Percentiles rank a stretch among this genome's conserved stretches.
Conservation (phyloP, 2,113 vertebrate genomes). For the Neolamprologus variostigma region DNA sequence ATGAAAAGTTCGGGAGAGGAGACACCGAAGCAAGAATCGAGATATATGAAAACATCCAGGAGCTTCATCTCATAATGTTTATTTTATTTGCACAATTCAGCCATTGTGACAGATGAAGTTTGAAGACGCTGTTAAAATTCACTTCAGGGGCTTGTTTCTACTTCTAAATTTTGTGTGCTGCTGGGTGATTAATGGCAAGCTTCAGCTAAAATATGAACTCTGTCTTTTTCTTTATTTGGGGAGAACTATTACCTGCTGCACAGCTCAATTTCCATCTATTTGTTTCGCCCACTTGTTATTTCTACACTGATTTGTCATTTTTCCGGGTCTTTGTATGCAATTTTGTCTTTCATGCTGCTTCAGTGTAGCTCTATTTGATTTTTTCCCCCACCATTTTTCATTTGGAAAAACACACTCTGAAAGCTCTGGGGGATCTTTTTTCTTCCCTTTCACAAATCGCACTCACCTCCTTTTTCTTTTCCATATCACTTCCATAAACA, state of each 20-base stretch:
- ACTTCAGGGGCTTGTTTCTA: not conserved
- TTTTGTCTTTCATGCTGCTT: not conserved
- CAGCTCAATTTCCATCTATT: not conserved
- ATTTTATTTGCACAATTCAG: not conserved
- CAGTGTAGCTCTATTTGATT: accelerated
- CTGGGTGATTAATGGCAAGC: not conserved
- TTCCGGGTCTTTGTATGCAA: not conserved
- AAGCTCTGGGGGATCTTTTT: not conserved
- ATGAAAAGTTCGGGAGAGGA: accelerated
- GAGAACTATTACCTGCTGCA: not conserved
- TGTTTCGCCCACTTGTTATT: not conserved
- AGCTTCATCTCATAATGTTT: not conserved
- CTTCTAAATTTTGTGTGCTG: not conserved
- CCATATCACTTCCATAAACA: not conserved
- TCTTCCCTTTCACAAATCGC: not conserved
- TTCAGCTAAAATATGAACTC: not conserved
- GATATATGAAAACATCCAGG: not conserved
- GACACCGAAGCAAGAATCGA: accelerated
- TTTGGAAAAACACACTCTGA: not conserved
- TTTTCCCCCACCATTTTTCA: not conserved
- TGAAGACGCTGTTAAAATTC: not conserved
- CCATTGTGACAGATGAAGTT: not conserved
- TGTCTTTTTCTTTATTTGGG: not conserved
- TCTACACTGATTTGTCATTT: not conserved
- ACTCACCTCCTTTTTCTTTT: not conserved